phyloP scores from a whole-genome alignment of 2,113 vertebrate genomes.

The Cryptomyrus ogoouensis region DNA sequence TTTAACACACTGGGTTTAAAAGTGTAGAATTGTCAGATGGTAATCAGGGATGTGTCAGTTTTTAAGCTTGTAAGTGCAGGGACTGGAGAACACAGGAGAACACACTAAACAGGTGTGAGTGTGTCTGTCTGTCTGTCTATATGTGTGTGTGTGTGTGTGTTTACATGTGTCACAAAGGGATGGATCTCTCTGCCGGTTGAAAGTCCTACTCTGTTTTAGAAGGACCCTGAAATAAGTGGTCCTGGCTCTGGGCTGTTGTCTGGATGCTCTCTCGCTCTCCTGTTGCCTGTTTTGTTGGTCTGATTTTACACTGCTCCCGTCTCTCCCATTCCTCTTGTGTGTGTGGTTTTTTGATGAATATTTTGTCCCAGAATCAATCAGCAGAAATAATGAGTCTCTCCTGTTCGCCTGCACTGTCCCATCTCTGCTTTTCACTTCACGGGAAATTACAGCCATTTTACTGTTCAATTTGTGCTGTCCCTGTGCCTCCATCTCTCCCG shows the following conservation, averaged over 20 bases:
- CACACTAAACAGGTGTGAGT: not conserved
- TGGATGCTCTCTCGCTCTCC: not conserved
- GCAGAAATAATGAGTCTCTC: slow-evolving; percentile 13
- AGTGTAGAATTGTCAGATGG: not conserved
- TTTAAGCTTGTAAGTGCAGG: not conserved
- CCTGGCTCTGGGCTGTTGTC: not conserved
- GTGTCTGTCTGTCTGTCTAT: too few species aligned
- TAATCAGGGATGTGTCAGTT: not conserved
- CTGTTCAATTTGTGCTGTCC: not conserved
- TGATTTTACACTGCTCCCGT: not conserved
- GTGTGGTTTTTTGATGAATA: slow-evolving; percentile 12
- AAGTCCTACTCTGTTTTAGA: not conserved
- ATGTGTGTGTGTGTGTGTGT: not conserved
- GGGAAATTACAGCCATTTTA: slow-evolving; percentile 28
- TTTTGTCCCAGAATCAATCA: slow-evolving; percentile 19
- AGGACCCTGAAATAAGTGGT: not conserved
- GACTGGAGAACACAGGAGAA: not conserved
- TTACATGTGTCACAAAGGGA: not conserved
- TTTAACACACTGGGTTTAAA: not conserved
- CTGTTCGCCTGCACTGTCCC: not conserved
- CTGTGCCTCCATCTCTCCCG: not conserved
- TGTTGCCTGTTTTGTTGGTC: not conserved
- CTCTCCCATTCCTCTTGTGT: not conserved
- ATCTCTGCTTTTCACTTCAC: slow-evolving; percentile 1
- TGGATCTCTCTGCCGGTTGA: not conserved